Base-by-base conservation (phyloP, 2,888 invertebrate species). In the Coecobrya sp. region DNA sequence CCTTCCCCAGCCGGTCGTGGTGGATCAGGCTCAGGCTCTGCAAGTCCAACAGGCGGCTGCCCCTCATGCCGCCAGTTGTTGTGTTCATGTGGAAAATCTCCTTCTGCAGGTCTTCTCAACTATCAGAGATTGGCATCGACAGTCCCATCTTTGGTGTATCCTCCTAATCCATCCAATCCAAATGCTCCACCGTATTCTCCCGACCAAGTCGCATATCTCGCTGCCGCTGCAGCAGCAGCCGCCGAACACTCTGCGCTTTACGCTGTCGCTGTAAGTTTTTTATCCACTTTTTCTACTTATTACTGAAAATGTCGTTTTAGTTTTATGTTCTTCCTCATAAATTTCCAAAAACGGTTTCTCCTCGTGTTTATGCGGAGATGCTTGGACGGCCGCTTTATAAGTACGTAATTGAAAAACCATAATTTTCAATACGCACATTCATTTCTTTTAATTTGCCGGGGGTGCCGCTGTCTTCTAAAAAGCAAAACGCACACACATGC, bases 21-120 rank as follows among this genome's bases (percentile, higher is more conserved):
- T 84, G 93, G 91, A 16, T 91, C 91, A 82, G 85, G 89, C 55
- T 84, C 89, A 36, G 81, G 88, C 27, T 82, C 90, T 30, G 76
- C 90, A 88, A 93, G 94, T 88, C 91, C 93, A 81, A 86, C 92
- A 79, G 93, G 94, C 92, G 93, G 93, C 59, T 95, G 95, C 93
- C 95, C 95, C 76, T 94, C 94, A 91, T 95, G 95, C 93, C 95
- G 94, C 93, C 94, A 94, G 92, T 93, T 94, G 93, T 93, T 95
- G 94, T 95, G 95, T 95, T 95, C 95, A 94, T 94, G 95, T 93
- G 93, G 93, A 89, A 94, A 93, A 92, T 93, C 96, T 88, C 96
- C 97, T 70, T 88, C 92, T 68, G 96, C 97, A 89, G 96, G 94
- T 91, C 91, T 95, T 92, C 94, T 95, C 92, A 94, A 94, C 93